Evolutionary conservation across 2,888 invertebrate species (phyloP).

Genomic region (Heliconius charithonia): DNA sequence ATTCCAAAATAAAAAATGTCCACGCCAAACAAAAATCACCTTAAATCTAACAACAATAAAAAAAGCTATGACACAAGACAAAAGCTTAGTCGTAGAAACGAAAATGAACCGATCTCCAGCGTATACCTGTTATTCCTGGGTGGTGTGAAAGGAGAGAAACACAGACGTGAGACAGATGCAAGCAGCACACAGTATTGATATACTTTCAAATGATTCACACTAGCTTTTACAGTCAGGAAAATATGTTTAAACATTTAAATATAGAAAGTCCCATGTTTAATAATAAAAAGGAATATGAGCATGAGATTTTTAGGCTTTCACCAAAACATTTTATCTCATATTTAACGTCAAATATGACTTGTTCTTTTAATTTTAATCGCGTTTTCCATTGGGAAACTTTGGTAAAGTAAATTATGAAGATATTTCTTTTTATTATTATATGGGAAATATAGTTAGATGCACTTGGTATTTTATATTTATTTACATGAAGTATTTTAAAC

Average conservation of each 20-base stretch:
- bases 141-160: conserved; percentile 83
- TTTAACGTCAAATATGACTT: no score
- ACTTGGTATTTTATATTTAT: neutral
- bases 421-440: conserved; percentile 17
- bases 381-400: no score
- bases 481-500: neutral
- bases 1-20: neutral
- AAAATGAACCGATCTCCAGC: conserved; percentile 67
- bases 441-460: neutral
- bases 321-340: neutral
- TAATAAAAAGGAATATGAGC: neutral
- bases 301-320: neutral
- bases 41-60: conserved; percentile 49
- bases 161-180: conserved; percentile 82
- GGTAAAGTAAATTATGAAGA: no score
- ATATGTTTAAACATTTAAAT: neutral
- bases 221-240: conserved; percentile 34
- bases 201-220: conserved; percentile 41
- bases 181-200: conserved; percentile 66
- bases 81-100: conserved; percentile 68
- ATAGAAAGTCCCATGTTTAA: neutral
- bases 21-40: neutral
- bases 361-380: no score
- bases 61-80: conserved; percentile 75
- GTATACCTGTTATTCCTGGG: conserved; percentile 83